Evolutionary conservation across 1,140 invertebrate species (phyloP).

Genomic region (Aporrectodea caliginosa): DNA sequence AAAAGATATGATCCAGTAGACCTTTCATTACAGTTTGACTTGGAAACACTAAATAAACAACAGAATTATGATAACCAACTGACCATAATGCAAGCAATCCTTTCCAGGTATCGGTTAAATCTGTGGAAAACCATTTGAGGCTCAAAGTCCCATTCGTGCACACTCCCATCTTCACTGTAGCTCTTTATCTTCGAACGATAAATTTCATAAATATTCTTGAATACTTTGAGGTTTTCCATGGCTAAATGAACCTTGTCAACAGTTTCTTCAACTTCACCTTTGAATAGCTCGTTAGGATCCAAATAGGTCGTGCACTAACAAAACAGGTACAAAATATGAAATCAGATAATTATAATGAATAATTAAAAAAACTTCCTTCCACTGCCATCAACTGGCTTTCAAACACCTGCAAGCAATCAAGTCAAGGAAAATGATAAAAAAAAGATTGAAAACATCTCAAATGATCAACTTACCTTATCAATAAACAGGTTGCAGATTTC

Average conservation of each 20-base stretch:
- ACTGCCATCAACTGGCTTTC: background rate
- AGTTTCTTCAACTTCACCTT: constrained; percentile 56
- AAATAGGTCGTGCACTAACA: constrained; percentile 62
- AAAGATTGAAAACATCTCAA: background rate
- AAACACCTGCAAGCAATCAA: background rate
- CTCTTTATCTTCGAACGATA: constrained; percentile 67
- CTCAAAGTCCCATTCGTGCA: background rate
- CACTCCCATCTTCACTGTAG: constrained; percentile 53
- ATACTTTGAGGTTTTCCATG: constrained; percentile 69
- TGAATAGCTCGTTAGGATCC: constrained; percentile 80
- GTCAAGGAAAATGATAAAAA: background rate
- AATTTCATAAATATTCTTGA: constrained; percentile 64
- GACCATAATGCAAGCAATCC: constrained; percentile 75
- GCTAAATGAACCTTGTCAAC: constrained; percentile 86
- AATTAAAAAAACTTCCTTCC: background rate
- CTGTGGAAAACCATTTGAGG: constrained; percentile 69
- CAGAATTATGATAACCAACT: constrained; percentile 26
- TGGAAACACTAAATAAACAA: too few relatives aligned
- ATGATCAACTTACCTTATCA: constrained; percentile 53
- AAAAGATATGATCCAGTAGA: background rate
- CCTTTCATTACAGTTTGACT: too few relatives aligned
- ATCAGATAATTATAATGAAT: background rate
- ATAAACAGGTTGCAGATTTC: constrained; percentile 89
- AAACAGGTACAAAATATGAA: background rate
- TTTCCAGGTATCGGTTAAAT: constrained; percentile 75